Evolutionary conservation across 92 coral and sea anemone species (phyloP).

Genomic region (Hydrozoanthus gracilis): DNA sequence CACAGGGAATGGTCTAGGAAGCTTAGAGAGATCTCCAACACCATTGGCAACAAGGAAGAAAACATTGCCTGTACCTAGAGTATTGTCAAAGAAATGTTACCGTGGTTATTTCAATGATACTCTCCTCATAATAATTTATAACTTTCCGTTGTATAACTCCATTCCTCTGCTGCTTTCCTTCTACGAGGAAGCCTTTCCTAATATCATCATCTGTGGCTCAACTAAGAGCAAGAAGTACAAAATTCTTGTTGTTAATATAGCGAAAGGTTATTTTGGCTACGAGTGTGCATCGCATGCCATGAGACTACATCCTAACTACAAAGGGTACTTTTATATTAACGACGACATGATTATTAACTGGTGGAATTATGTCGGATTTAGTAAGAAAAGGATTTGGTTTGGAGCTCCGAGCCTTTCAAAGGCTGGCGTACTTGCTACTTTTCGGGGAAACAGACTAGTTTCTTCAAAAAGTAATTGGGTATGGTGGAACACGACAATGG

Average conservation of each 20-base stretch:
- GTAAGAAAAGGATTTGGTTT: constrained; percentile 50
- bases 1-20: too few relatives aligned
- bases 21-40: background rate
- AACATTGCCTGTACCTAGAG: too few relatives aligned
- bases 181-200: constrained; percentile 6
- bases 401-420: background rate
- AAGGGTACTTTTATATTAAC: constrained; percentile 50
- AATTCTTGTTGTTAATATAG: background rate
- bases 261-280: background rate
- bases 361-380: constrained; percentile 54
- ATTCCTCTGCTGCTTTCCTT: background rate
- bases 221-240: background rate
- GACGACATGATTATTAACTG: constrained; percentile 67
- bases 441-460: too few relatives aligned
- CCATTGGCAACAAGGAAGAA: background rate
- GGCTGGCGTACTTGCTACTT: too few relatives aligned
- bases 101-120: too few relatives aligned
- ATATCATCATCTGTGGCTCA: background rate
- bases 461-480: too few relatives aligned
- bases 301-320: constrained; percentile 25
- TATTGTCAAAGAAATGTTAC: too few relatives aligned
- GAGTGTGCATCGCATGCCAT: constrained; percentile 35
- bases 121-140: constrained; percentile 13
- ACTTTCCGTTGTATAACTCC: background rate
- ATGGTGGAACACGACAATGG: too few relatives aligned